phyloP scores from a whole-genome alignment of 2,888 invertebrate genomes.

The Stegana nigrithorax region DNA sequence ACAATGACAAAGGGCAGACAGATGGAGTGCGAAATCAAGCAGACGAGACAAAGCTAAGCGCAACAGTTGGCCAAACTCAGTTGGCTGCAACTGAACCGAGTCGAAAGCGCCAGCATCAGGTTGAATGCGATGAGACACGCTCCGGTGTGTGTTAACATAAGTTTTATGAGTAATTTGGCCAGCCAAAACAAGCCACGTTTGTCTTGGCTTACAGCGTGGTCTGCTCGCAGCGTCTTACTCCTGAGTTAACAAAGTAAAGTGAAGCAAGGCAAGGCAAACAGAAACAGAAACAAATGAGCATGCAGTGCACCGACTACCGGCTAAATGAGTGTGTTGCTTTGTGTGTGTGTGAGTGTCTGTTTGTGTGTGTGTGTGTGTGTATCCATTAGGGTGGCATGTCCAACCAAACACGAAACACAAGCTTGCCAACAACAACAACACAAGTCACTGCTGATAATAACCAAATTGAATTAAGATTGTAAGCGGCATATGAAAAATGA shows the following conservation, averaged over 20 bases:
- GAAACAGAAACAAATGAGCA: not conserved
- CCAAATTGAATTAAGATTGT: conserved; percentile 59
- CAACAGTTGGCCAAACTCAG: conserved; percentile 52
- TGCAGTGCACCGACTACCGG: conserved; percentile 46
- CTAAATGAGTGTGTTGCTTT: conserved; percentile 22
- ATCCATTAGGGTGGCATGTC: conserved; percentile 56
- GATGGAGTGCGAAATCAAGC: conserved; percentile 27
- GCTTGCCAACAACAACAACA: conserved; percentile 27
- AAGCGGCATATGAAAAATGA: conserved; percentile 17
- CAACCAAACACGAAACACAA: conserved; percentile 16
- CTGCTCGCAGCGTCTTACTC: conserved; percentile 26
- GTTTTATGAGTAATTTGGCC: conserved; percentile 59
- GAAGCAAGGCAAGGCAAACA: not conserved
- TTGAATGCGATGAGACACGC: not conserved
- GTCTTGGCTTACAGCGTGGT: conserved; percentile 18
- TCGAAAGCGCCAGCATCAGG: too few species aligned
- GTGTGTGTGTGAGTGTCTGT: not conserved
- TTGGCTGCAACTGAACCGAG: too few species aligned
- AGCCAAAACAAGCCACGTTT: conserved; percentile 39
- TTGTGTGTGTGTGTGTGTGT: not conserved
- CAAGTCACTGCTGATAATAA: conserved; percentile 32
- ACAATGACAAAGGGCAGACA: conserved; percentile 62
- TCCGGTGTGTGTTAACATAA: conserved; percentile 45
- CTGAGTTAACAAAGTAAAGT: conserved; percentile 44
- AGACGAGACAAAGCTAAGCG: conserved; percentile 44